These are phyloP conservation scores for Callinectes sapidus DNA, from an alignment of 2,888 invertebrate species.

Conservation along the genomic window DNA sequence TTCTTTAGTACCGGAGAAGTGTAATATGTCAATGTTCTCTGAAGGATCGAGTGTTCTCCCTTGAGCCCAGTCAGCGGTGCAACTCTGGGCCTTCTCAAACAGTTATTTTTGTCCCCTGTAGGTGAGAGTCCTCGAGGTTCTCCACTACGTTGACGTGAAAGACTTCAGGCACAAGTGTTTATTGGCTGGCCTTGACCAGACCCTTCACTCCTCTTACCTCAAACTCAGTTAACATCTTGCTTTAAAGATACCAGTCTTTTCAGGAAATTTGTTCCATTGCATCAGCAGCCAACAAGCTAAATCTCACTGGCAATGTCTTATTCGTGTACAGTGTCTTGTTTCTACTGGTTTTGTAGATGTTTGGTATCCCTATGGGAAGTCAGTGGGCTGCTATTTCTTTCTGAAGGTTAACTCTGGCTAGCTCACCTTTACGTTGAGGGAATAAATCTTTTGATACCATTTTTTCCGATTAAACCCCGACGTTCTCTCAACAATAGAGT, in stretches of 20 bases:
- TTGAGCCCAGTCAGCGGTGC: not conserved
- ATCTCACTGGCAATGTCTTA: too few relatives aligned
- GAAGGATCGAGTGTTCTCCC: not conserved
- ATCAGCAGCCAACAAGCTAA: too few relatives aligned
- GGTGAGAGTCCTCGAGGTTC: constrained; percentile 1
- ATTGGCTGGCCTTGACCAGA: not conserved
- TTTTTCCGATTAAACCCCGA: not conserved
- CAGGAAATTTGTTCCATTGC: not conserved
- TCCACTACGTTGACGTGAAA: not conserved
- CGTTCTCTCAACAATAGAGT: not conserved
- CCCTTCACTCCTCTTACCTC: not conserved
- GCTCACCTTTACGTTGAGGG: not conserved
- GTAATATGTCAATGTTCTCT: not conserved
- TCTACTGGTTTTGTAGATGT: not conserved
- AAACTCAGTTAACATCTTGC: not conserved
- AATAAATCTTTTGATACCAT: too few relatives aligned
- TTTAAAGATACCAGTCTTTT: not conserved
- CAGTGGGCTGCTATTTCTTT: not conserved
- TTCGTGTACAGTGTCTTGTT: too few relatives aligned
- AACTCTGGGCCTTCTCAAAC: not conserved
- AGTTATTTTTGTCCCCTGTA: not conserved
- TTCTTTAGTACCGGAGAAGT: not conserved
- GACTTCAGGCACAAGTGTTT: not conserved
- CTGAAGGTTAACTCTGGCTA: not conserved
- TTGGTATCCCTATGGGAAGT: not conserved